These are phyloP conservation scores for Coracopsis vasa DNA, from an alignment of 2,113 vertebrate species.

Conservation along the genomic window DNA sequence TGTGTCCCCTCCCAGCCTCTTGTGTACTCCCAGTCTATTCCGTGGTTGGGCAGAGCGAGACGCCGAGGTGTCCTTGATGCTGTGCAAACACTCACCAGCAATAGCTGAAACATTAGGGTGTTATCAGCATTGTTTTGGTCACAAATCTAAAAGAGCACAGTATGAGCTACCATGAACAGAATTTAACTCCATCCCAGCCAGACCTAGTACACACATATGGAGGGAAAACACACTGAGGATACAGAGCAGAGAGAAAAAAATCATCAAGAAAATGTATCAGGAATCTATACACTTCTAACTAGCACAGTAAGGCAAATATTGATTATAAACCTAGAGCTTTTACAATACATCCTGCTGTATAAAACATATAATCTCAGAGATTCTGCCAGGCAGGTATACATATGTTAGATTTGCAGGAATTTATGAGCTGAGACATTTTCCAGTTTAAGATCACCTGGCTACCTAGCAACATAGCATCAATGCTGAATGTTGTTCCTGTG, in stretches of 20 bases:
- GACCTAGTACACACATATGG: not conserved
- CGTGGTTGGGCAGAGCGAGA: not conserved
- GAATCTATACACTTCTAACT: not conserved
- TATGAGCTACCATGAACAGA: not conserved
- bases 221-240: not conserved
- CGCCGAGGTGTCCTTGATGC: not conserved
- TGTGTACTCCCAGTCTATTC: not conserved
- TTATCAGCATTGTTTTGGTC: not conserved
- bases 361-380: not conserved
- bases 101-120: not conserved
- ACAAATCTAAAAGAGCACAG: not conserved
- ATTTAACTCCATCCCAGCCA: not conserved
- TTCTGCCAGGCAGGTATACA: not conserved
- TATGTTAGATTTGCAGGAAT: not conserved
- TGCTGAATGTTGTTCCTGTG: not conserved
- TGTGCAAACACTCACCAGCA: not conserved
- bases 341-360: not conserved
- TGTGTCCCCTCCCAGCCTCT: not conserved
- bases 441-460: constrained; percentile 13
- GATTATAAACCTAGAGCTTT: not conserved
- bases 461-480: constrained; percentile 23
- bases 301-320: not conserved
- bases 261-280: not conserved
- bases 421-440: not conserved
- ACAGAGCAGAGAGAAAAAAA: not conserved